Evolutionary conservation across 2,113 vertebrate species (phyloP).

Genomic region (Phoenicopterus ruber): DNA sequence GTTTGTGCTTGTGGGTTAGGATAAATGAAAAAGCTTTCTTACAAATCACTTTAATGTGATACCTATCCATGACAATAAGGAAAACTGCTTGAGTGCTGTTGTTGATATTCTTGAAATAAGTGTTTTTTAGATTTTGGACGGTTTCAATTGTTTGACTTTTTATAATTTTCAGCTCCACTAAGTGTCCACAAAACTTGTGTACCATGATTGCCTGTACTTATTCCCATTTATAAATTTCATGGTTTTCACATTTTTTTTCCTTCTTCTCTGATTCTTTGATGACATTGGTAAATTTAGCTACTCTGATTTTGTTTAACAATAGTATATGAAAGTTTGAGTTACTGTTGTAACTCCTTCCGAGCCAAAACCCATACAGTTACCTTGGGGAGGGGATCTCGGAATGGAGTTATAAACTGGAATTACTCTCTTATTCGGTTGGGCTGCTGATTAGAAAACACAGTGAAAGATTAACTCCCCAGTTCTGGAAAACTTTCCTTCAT

Average conservation of each 20-base stretch:
- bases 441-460: neutral
- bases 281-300: neutral
- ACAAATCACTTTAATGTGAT: neutral
- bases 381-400: neutral
- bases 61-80: neutral
- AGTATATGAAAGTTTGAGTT: neutral
- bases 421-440: neutral
- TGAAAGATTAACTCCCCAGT: neutral
- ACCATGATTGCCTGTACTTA: neutral
- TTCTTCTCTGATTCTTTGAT: neutral
- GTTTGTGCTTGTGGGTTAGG: neutral
- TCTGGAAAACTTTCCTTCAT: neutral
- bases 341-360: neutral
- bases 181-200: neutral
- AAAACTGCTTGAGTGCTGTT: neutral
- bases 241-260: neutral
- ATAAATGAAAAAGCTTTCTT: neutral
- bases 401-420: neutral
- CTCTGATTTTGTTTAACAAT: neutral
- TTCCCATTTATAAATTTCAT: neutral
- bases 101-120: neutral
- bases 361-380: neutral
- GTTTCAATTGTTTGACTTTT: neutral
- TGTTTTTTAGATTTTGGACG: neutral
- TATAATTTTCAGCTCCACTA: neutral